Base-by-base conservation (phyloP, 2,888 invertebrate genomes). In the Scaptodrosophila latifasciaeformis region DNA sequence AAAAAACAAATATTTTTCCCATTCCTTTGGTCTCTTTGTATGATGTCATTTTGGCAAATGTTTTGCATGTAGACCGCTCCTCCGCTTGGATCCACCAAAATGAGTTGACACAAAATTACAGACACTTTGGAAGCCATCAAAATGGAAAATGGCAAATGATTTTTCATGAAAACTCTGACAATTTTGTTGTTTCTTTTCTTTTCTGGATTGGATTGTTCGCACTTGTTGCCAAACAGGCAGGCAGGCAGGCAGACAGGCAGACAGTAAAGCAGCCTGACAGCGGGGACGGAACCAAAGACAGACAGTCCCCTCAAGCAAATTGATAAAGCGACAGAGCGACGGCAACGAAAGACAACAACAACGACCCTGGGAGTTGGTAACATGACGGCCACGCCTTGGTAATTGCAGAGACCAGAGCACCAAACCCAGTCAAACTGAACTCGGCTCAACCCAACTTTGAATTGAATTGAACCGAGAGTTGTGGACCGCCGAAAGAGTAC, bases 151-250 rank as follows among this genome's bases (percentile, higher is more conserved):
- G 57, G 15, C 52, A 57, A 62, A 52, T 62, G 43, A 30, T 44
- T 39, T 42, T 44, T 29, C 29, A 44, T 30, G 30, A 12, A 55
- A 53, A 45, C 30, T 48, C 44, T 50, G 42, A 40, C 49, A 56
- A 51, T 50, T 54, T 49, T 50, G 10, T 6, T 2, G 15, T 39
- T 1, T 17, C 3, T 39, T 3, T 12, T 1, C 5, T 24, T 1
- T 42, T 6, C 1, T 31, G 10, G n/a, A n/a, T n/a, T 50, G n/a
- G 37, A 34, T 21, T 48, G 45, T 49, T 56, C 62, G 62, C 75
- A 75, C 69, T 78, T 70, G 70, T 77, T 62, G 78, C 69, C 64
- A 12, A 21, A 15, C 4, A 53, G 34, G 49, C 15, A 35, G 24
- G 19, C 35, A 30, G 39, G 18, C 17, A n/a, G 29, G 27, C 29